phyloP scores from a whole-genome alignment of 1,140 invertebrate species.

The Megalonaias nervosa region DNA sequence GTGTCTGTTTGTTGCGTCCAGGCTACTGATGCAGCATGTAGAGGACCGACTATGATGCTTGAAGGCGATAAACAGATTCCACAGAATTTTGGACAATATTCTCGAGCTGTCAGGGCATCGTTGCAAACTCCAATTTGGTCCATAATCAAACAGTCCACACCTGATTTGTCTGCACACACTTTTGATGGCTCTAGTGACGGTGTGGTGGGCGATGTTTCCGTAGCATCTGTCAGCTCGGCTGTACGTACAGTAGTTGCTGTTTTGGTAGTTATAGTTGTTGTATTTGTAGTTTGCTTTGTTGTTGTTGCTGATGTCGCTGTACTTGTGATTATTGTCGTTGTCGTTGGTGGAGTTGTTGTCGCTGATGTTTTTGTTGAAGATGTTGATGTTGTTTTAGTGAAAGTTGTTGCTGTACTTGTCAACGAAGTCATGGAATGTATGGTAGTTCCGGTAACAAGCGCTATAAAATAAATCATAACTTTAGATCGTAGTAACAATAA shows the following conservation, averaged over 20 bases:
- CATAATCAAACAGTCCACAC: too few species aligned
- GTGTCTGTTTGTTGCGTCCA: too few species aligned
- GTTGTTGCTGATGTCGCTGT: not conserved
- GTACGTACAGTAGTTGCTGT: constrained; percentile 1
- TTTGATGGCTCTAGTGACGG: not conserved
- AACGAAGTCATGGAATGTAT: not conserved
- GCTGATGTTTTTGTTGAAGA: constrained; percentile 6
- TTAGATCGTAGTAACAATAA: too few species aligned
- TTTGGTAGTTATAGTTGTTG: constrained; percentile 4
- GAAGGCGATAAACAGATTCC: not conserved
- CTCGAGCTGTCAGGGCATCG: too few species aligned
- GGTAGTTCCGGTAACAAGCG: not conserved
- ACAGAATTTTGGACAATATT: not conserved
- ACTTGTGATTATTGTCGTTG: constrained; percentile 4
- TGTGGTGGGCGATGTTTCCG: not conserved
- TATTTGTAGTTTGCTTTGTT: not conserved
- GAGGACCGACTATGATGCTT: not conserved
- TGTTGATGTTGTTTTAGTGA: not conserved
- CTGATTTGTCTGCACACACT: too few species aligned
- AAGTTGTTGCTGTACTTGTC: not conserved
- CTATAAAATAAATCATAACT: too few species aligned
- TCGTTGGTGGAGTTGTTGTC: not conserved
- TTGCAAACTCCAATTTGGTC: too few species aligned
- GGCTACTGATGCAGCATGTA: too few species aligned
- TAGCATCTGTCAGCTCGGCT: not conserved